Conservation (phyloP, 1,140 invertebrate genomes). For the Forficula auricularia region DNA sequence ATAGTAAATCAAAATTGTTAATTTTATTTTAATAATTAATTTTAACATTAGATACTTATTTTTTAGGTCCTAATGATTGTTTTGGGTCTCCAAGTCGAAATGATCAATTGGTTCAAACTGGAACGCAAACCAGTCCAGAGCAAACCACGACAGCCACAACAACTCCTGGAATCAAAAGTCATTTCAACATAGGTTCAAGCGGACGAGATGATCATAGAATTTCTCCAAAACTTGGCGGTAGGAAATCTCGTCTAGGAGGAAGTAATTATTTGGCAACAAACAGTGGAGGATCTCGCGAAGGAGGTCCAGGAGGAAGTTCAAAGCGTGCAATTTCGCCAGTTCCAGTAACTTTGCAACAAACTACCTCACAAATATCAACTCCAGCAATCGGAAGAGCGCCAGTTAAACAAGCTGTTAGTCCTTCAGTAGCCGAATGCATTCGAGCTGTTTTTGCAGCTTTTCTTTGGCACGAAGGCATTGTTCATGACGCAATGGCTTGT, state of each 20-base stretch:
- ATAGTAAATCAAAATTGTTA: constrained; percentile 14
- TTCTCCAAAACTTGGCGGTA: constrained; percentile 37
- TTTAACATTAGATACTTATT: too few relatives aligned
- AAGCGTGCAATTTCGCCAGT: constrained; percentile 9
- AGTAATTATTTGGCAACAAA: too few relatives aligned
- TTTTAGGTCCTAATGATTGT: not conserved
- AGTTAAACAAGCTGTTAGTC: constrained; percentile 71
- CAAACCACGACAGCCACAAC: constrained; percentile 20
- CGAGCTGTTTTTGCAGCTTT: constrained; percentile 88
- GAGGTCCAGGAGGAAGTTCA: not conserved
- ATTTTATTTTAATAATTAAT: too few relatives aligned
- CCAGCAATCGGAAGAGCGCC: not conserved
- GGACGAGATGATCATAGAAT: constrained; percentile 35
- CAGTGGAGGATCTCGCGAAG: too few relatives aligned
- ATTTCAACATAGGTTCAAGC: constrained; percentile 40
- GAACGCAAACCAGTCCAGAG: constrained; percentile 60
- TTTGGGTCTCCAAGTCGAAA: not conserved
- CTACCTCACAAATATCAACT: not conserved
- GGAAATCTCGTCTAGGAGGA: constrained; percentile 22
- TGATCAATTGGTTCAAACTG: constrained; percentile 31
- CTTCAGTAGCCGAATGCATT: constrained; percentile 80
- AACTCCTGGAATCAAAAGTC: constrained; percentile 30
- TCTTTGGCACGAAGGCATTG: constrained; percentile 92
- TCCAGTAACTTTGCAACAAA: not conserved
- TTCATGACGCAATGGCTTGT: constrained; percentile 93